A percentile compares a stretch with the other conserved stretches of the same genome.
Conservation (phyloP, 2,113 vertebrate genomes). For the Platysternon megacephalum region DNA sequence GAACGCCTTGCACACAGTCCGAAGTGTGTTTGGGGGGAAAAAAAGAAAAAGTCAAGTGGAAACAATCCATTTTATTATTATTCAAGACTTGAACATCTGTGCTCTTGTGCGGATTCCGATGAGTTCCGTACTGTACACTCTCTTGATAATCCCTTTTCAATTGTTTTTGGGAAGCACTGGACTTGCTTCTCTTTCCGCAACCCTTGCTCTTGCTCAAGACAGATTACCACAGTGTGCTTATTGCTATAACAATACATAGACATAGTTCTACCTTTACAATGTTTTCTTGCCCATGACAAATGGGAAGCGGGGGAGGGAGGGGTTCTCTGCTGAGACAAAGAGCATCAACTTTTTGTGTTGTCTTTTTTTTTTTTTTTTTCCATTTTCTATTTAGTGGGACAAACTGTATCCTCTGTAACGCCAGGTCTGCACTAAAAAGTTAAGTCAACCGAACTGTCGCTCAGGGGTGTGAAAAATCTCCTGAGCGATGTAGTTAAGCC, state of each 20-base stretch:
- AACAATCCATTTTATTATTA: conserved; percentile 13
- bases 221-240: conserved; percentile 55
- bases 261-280: conserved; percentile 38
- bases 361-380: conserved; percentile 28
- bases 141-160: neutral
- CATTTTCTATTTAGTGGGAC: conserved; percentile 71
- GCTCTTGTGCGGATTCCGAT: conserved; percentile 4
- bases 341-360: conserved; percentile 50
- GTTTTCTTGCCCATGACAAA: conserved; percentile 17
- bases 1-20: conserved; percentile 61
- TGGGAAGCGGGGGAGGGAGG: conserved; percentile 17
- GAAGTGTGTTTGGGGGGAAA: neutral
- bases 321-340: conserved; percentile 52
- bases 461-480: neutral
- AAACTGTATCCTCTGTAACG: conserved; percentile 77
- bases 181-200: conserved; percentile 42
- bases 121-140: neutral
- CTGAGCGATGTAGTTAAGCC: neutral
- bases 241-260: conserved; percentile 45
- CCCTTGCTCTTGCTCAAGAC: conserved; percentile 48
- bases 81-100: neutral
- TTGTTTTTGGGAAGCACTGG: conserved; percentile 58
- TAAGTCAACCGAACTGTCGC: neutral
- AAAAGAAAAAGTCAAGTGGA: conserved; percentile 47
- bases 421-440: neutral